phyloP scores from a whole-genome alignment of 2,113 vertebrate genomes.

The Erpornis zantholeuca region DNA sequence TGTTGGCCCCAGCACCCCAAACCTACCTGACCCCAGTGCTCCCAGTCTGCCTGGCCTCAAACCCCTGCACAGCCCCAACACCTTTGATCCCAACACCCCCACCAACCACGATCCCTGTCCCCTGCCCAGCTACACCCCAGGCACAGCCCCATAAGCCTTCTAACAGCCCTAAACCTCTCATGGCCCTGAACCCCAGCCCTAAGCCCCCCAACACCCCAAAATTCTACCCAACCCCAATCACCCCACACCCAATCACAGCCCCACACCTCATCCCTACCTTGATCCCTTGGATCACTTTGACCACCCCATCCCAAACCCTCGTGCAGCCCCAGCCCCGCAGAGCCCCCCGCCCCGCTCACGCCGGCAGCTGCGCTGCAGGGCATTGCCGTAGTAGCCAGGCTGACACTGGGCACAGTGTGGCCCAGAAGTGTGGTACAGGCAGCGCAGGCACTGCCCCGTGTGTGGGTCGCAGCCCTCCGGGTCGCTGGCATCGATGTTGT shows the following conservation, averaged over 20 bases:
- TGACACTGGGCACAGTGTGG: constrained; percentile 75
- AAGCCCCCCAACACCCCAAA: neutral
- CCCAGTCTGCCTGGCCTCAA: neutral
- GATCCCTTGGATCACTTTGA: neutral
- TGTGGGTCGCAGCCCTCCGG: constrained; percentile 78
- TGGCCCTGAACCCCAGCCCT: neutral
- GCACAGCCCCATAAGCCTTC: neutral
- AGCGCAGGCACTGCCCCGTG: constrained; percentile 80
- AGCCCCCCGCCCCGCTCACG: constrained; percentile 53
- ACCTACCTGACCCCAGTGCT: neutral
- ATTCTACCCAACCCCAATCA: neutral
- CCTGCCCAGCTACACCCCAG: neutral
- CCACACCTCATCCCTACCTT: neutral
- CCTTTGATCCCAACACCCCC: neutral
- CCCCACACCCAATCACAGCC: neutral
- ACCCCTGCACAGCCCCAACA: neutral
- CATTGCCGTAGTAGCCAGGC: constrained; percentile 81
- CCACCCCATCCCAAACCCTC: rapidly evolving
- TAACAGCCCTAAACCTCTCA: neutral
- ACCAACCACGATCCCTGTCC: rapidly evolving
- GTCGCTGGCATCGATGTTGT: constrained; percentile 81
- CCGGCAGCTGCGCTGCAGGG: constrained; percentile 79
- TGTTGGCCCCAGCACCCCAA: neutral
- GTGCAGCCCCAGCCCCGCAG: rapidly evolving
- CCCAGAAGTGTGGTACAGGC: constrained; percentile 79